Conservation (phyloP, 2,113 vertebrate genomes). For the Martes martes region DNA sequence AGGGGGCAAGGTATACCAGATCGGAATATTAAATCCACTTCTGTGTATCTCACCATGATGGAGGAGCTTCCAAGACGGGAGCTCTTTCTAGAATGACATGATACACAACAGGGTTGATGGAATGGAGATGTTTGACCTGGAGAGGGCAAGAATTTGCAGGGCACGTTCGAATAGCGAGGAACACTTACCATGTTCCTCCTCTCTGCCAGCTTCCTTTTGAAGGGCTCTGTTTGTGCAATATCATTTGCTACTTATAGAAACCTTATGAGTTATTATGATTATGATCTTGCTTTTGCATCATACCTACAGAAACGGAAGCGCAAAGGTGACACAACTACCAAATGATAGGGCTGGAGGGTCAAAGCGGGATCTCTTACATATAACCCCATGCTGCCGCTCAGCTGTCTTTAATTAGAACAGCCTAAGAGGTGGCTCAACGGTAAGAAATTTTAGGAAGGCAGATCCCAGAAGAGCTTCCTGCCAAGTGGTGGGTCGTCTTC, state of each 20-base stretch:
- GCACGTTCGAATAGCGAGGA: fast-evolving
- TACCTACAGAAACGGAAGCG: neutral
- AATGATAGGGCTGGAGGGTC: neutral
- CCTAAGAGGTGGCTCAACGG: neutral
- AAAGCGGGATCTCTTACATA: too few species aligned
- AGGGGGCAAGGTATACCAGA: fast-evolving
- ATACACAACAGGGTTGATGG: neutral
- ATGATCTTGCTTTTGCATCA: neutral
- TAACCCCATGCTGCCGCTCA: neutral
- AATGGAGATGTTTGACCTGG: neutral
- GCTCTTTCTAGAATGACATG: neutral
- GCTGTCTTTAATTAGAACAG: neutral
- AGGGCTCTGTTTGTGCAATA: neutral
- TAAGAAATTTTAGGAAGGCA: neutral
- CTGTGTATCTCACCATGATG: neutral
- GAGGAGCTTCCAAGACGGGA: neutral
- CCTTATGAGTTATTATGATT: neutral
- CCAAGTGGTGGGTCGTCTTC: neutral
- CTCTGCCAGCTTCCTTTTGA: neutral
- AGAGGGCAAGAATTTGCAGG: neutral
- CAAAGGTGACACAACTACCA: neutral
- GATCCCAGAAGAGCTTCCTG: neutral
- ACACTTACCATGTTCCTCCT: neutral
- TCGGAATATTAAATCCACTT: neutral
- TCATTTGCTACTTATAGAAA: neutral